Evolutionary conservation across 2,888 invertebrate genomes (phyloP), one percentile per base, ranked within the genome.

Genomic region (Eretmocerus hayati): DNA sequence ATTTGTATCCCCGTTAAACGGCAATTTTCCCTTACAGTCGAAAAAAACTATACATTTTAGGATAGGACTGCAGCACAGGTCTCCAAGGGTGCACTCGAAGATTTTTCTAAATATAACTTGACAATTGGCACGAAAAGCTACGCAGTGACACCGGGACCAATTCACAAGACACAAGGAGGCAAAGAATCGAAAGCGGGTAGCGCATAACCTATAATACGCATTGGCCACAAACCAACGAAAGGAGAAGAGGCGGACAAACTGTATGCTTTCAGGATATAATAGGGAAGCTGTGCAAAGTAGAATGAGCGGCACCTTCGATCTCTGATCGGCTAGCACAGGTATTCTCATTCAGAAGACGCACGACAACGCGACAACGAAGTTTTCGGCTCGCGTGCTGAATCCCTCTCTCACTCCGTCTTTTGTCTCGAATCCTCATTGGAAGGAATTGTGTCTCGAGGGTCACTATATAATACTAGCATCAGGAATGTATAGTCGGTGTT

Each of bases 391-490:
- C 51, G 48, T 39, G 38, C 37, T 41, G 40, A 20, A 35, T 35
- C 36, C 26, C 42, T 46, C 41, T 39, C 46, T 19, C 33, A 19
- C n/a, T 26, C 45, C 38, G 20, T 38, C 61, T 61, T 62, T 65
- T 64, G 62, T 65, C 58, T 65, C 59, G 58, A 46, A 59, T n/a
- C 55, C 57, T 64, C 63, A 64, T 64, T 65, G 63, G 43, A 64
- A 64, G 61, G 61, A n/a, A n/a, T n/a, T n/a, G n/a, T 62, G 63
- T 64, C 59, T 60, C 61, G 63, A 62, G 63, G 62, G 62, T 64
- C 63, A 56, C 63, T 59, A 63, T n/a, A n/a, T n/a, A n/a, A n/a
- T n/a, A n/a, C n/a, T n/a, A n/a, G n/a, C n/a, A n/a, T 50, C 35
- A 52, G 63, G 67, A 69, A 67, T 68, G 66, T 67, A n/a, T n/a